Base-by-base conservation (phyloP, 2,113 vertebrate species). In the Cynoglossus semilaevis region DNA sequence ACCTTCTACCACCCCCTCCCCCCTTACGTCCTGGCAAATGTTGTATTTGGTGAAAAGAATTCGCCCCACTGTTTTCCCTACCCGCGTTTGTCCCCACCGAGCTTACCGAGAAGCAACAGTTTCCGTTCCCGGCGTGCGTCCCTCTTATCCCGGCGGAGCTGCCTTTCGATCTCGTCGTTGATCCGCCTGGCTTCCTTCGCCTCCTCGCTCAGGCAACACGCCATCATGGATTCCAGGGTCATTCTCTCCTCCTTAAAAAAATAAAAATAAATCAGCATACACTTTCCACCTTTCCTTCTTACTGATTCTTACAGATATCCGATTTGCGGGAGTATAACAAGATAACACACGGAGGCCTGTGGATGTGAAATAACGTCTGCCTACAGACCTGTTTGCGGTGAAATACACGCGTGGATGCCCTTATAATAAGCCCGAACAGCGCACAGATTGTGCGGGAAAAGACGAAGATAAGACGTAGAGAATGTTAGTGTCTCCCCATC, bases 91-190 rank as follows among this genome's bases (percentile, higher is more conserved):
- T 16, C 54, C 55, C 37, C 2, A 10, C 29, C 8, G 41, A 54
- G 45, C 91, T 91, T 91, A 96, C 95, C 95, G 66, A 96, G 92
- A 60, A 97, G 90, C 86, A 97, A 92, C 84, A 97, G 92, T 80
- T 97, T 96, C 74, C 96, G 92, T 76, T 97, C 94, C 58, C 94
- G 91, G 54, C 94, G 86, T 43, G 90, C 87, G 86, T 95, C 94
- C 80, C 92, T 93, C 87, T 97, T 97, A 77, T 96, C 94, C 81
- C 94, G 89, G 83, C 94, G 92, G 84, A 96, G 92, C 89, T 96
- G 94, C 88, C 94, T 93, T 70, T 96, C 94, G 83, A 95, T 97
- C 91, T 95, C 94, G 74, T 94, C 94, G 89, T 97, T 96, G 92
- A 96, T 97, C 89, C 95, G 80, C 79, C 94, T 88, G 58, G 94